Base-by-base conservation (phyloP, 2,797 vertebrate genomes). In the Danio albolineatus region DNA sequence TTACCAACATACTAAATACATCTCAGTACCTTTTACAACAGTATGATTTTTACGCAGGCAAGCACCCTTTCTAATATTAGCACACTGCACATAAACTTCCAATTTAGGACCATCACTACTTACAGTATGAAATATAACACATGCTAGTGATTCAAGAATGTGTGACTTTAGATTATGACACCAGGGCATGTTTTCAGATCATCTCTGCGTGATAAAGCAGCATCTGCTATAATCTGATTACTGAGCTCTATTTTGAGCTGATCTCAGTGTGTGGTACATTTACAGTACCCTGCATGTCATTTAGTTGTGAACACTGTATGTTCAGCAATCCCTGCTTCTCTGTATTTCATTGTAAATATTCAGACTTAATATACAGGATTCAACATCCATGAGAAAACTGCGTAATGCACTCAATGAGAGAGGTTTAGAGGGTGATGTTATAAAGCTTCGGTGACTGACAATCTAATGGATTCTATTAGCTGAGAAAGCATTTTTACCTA, bases 181-280 rank as follows among this genome's bases (percentile, higher is more conserved):
- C 19, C 8, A 53, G 46, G 7, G 3, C 43, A 13, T 16, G 6
- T 43, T 54, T 41, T 48, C 39, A 60, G 39, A 43, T 41, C 67
- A 62, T 46, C 38, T 48, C 46, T 66, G 28, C 1, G 38, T 81
- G 85, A 83, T 85, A 79, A 82, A 88, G 88, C 86, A 90, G 78
- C 85, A 78, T 80, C 82, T 84, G 88, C 74, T 82, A 60, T 88
- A 90, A 92, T 90, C 85, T 85, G 75, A 89, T 91, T 91, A 90
- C 83, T 78, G 1, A 79, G 74, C 82, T 81, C 86, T 83, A 76
- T 86, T 91, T 89, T 82, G 85, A 81, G 85, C 61, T 83, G 83
- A 65, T 79, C 87, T 78, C 66, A 87, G 79, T 44, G 51, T 13
- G 82, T 81, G 0, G 43, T 36, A 38, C 75, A 53, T 17, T 85